Evolutionary conservation across 2,113 vertebrate genomes (phyloP).

Genomic region (Orycteropus afer): DNA sequence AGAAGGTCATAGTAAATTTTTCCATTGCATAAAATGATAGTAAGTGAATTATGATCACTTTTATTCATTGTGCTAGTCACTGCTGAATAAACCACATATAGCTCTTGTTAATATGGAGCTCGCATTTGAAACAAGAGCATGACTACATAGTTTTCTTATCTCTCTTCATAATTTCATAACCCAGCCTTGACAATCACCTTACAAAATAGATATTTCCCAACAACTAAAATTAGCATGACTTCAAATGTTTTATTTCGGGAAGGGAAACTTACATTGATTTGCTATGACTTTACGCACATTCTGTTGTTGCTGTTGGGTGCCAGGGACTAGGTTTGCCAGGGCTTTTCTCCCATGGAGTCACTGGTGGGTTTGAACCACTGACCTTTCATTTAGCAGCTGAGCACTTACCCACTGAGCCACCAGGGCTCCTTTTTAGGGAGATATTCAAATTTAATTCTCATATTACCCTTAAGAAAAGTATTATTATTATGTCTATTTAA

Average conservation of each 20-base stretch:
- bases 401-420: not conserved
- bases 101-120: not conserved
- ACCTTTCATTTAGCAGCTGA: not conserved
- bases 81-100: not conserved
- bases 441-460: not conserved
- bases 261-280: conserved; percentile 8
- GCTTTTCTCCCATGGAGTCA: not conserved
- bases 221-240: not conserved
- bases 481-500: not conserved
- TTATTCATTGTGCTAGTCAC: not conserved
- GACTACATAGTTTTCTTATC: not conserved
- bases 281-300: not conserved
- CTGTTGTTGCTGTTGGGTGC: too few relatives aligned
- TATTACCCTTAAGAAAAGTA: not conserved
- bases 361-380: not conserved
- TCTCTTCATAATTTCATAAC: conserved; percentile 14
- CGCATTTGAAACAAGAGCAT: not conserved
- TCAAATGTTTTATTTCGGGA: not conserved
- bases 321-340: too few relatives aligned
- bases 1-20: not conserved
- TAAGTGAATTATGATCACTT: not conserved
- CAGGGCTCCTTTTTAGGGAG: not conserved
- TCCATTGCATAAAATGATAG: not conserved
- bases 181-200: not conserved
- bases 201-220: not conserved